Conservation (phyloP, 2,797 vertebrate species). For the Rhynchonycteris naso region DNA sequence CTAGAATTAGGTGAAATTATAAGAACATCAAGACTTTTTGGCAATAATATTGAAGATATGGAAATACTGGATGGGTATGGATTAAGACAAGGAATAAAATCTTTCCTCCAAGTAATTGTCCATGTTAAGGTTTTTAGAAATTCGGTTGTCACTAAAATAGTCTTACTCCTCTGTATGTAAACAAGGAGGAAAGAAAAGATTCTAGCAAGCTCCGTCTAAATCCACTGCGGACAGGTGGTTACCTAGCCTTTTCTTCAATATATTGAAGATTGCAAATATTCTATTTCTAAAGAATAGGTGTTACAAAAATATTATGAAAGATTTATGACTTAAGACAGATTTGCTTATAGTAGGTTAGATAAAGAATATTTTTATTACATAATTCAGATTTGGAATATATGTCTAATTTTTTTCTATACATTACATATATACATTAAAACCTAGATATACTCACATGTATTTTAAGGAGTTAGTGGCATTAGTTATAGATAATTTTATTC, state of each 20-base stretch:
- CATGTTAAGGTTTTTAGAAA: background rate
- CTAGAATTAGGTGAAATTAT: background rate
- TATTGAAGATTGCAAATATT: conserved; percentile 25
- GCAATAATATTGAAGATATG: background rate
- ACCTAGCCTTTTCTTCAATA: background rate
- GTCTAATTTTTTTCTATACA: background rate
- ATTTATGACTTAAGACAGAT: background rate
- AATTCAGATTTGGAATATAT: background rate
- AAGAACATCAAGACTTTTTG: background rate
- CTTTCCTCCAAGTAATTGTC: background rate
- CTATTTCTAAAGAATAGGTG: background rate
- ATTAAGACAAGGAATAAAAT: conserved; percentile 1
- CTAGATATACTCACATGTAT: background rate
- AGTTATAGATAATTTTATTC: background rate
- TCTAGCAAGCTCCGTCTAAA: background rate
- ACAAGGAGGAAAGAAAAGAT: background rate
- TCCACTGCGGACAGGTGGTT: background rate
- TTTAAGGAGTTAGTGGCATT: conserved; percentile 9
- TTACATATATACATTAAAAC: background rate
- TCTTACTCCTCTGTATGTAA: background rate
- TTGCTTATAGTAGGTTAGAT: background rate
- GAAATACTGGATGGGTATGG: background rate
- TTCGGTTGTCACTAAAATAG: conserved; percentile 14
- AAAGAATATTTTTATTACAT: background rate
- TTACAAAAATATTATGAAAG: background rate